A percentile compares a stretch with the other conserved stretches of the same genome.
These are phyloP conservation scores for Cranoglanis bouderius DNA, from an alignment of 2,113 vertebrate species.

Conservation along the genomic window DNA sequence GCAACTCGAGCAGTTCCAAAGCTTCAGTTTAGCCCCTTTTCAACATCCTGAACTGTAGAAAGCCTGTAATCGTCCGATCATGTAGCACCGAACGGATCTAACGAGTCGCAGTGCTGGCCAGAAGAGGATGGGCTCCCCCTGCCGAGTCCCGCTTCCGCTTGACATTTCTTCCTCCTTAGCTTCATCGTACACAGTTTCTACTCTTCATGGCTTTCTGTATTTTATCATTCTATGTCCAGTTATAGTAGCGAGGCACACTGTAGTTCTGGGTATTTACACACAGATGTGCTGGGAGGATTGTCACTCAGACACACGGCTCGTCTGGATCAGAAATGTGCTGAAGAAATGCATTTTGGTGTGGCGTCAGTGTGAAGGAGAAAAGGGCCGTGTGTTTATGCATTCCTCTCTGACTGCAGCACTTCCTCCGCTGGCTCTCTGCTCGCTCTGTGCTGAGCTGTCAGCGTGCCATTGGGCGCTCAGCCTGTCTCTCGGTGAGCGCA, in stretches of 20 bases:
- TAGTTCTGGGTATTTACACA: background rate
- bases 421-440: conserved; percentile 37
- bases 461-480: conserved; percentile 43
- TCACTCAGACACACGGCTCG: background rate
- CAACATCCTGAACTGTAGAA: background rate
- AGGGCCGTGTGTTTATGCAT: conserved; percentile 29
- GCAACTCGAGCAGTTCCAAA: background rate
- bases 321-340: background rate
- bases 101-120: background rate
- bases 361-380: background rate
- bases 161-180: background rate
- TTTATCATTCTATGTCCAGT: background rate
- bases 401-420: conserved; percentile 50
- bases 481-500: conserved; percentile 35
- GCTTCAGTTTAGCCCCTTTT: background rate
- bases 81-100: background rate
- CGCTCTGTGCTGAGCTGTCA: conserved; percentile 47
- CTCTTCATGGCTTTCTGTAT: background rate
- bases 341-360: conserved; percentile 2
- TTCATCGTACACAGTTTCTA: background rate
- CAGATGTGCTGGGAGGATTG: background rate
- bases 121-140: conserved; percentile 6
- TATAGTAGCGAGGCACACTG: background rate
- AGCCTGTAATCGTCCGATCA: background rate
- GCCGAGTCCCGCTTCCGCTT: background rate